A percentile compares a stretch with the other conserved stretches of the same genome.
phyloP scores from a whole-genome alignment of 2,113 vertebrate genomes.

The Lathamus discolor region DNA sequence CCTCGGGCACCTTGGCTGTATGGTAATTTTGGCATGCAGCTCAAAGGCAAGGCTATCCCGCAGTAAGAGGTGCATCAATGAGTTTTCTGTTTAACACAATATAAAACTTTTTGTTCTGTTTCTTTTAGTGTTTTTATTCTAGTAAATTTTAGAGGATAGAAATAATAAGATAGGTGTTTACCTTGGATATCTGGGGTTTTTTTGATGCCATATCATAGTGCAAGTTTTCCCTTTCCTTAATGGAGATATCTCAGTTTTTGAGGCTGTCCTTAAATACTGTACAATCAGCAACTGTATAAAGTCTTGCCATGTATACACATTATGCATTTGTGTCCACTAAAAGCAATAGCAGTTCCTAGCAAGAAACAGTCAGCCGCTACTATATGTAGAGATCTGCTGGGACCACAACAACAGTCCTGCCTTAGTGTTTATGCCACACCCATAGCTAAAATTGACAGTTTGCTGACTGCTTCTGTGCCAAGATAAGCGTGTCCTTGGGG shows the following conservation, averaged over 20 bases:
- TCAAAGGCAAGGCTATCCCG: not conserved
- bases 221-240: not conserved
- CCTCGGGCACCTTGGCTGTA: not conserved
- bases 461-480: fast-evolving
- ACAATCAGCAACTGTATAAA: not conserved
- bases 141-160: not conserved
- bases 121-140: not conserved
- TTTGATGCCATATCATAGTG: fast-evolving
- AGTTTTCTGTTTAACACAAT: not conserved
- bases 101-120: not conserved
- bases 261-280: not conserved
- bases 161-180: not conserved
- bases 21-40: not conserved
- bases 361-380: not conserved
- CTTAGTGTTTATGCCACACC: not conserved
- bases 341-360: not conserved
- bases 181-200: not conserved
- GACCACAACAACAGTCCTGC: not conserved
- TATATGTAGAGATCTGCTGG: not conserved
- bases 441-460: not conserved
- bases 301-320: fast-evolving
- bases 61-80: not conserved
- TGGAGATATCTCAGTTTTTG: not conserved
- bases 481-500: constrained; percentile 15
- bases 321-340: not conserved